A percentile compares a stretch with the other conserved stretches of the same genome.
Conservation (phyloP, 2,113 vertebrate species). For the Scytalopus superciliaris region DNA sequence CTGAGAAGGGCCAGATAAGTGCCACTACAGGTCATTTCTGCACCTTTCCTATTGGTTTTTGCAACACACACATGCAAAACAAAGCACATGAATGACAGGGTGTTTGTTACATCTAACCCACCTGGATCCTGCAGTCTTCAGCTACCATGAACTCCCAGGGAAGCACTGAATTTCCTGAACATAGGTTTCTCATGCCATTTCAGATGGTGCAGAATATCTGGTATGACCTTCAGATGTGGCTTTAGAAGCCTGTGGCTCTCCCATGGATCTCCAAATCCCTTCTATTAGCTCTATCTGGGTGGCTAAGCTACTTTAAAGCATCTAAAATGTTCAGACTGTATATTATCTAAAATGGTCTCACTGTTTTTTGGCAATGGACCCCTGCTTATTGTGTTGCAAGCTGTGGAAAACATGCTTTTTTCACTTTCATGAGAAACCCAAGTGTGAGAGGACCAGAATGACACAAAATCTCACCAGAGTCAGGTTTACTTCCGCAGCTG, state of each 20-base stretch:
- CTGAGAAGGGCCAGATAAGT: not conserved
- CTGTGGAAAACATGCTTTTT: not conserved
- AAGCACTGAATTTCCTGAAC: not conserved
- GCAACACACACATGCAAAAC: not conserved
- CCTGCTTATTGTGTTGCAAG: not conserved
- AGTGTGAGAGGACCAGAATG: not conserved
- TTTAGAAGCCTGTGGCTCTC: not conserved
- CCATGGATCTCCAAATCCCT: not conserved
- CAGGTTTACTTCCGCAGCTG: not conserved
- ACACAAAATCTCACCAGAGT: not conserved
- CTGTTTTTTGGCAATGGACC: not conserved
- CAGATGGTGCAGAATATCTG: not conserved
- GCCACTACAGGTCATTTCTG: not conserved
- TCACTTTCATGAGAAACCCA: not conserved
- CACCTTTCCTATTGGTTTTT: not conserved
- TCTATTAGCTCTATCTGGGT: not conserved
- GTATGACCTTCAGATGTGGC: not conserved
- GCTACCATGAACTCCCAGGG: not conserved
- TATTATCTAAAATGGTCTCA: not conserved
- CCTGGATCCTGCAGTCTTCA: not conserved
- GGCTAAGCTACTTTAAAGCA: not conserved
- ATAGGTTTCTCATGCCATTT: not conserved
- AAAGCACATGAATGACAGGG: accelerated
- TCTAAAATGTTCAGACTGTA: not conserved
- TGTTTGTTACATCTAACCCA: not conserved